Conservation (phyloP, 2,888 invertebrate species). For the Aphidoletes aphidimyza region DNA sequence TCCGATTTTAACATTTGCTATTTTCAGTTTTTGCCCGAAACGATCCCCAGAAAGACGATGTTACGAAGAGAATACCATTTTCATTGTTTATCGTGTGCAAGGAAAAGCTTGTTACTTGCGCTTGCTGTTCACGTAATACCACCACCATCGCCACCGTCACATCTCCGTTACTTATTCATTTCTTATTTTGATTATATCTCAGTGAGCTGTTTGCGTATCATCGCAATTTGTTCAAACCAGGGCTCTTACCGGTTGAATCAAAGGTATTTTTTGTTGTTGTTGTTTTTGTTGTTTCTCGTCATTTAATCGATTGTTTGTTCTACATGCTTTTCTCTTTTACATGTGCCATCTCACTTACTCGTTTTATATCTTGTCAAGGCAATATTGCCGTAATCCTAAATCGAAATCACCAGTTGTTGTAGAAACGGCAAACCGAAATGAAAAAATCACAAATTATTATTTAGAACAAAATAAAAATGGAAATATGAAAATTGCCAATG, state of each 20-base stretch:
- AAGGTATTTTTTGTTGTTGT: slow-evolving; percentile 46
- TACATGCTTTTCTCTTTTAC: neutral
- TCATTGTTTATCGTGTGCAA: slow-evolving; percentile 44
- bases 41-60: neutral
- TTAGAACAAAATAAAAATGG: neutral
- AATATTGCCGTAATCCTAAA: neutral
- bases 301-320: slow-evolving; percentile 33
- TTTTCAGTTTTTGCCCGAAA: slow-evolving; percentile 6
- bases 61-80: too few relatives aligned
- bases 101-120: slow-evolving; percentile 42
- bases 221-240: neutral
- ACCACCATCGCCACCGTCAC: too few relatives aligned
- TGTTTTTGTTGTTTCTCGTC: too few relatives aligned
- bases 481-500: neutral
- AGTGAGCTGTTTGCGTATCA: neutral
- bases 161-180: slow-evolving; percentile 6
- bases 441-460: neutral
- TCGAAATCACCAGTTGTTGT: neutral
- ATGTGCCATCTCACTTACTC: neutral
- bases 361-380: too few relatives aligned
- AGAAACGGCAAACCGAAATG: neutral
- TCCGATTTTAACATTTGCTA: neutral
- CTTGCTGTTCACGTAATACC: slow-evolving; percentile 46
- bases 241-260: neutral
- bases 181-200: slow-evolving; percentile 8